Evolutionary conservation across 2,888 invertebrate species (phyloP).

Genomic region (Cyrtodaria siliqua): DNA sequence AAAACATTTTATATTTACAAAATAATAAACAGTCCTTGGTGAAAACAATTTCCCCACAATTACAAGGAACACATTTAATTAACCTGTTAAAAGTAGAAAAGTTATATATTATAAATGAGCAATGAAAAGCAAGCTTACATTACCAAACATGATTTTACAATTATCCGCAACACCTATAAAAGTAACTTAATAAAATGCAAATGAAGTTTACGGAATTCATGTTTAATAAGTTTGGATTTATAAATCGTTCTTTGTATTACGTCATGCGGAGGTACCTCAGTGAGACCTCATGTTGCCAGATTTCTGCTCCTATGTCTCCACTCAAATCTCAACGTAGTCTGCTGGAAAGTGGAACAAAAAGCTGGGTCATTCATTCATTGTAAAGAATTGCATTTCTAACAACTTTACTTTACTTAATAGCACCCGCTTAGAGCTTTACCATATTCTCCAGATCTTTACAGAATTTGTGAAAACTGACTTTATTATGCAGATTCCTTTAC

Average conservation of each 20-base stretch:
- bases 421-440: constrained; percentile 52
- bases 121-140: not conserved
- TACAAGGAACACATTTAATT: constrained; percentile 48
- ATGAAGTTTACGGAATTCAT: constrained; percentile 47
- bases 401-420: constrained; percentile 31
- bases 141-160: constrained; percentile 3
- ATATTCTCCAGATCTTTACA: not conserved
- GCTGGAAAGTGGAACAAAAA: constrained; percentile 84
- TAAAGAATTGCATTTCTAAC: constrained; percentile 47
- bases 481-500: no score
- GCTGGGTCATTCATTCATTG: constrained; percentile 76
- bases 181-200: constrained; percentile 2
- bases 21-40: constrained; percentile 13
- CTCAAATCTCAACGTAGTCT: constrained; percentile 75
- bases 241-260: constrained; percentile 93
- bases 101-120: constrained; percentile 11
- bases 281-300: constrained; percentile 75
- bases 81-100: constrained; percentile 62
- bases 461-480: constrained; percentile 6
- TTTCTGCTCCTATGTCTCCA: constrained; percentile 79
- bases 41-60: constrained; percentile 27
- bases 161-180: constrained; percentile 9
- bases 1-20: not conserved
- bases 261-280: constrained; percentile 87
- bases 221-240: constrained; percentile 35